Base-by-base conservation (phyloP, 2,888 invertebrate genomes). In the Drosophila multiciliata region DNA sequence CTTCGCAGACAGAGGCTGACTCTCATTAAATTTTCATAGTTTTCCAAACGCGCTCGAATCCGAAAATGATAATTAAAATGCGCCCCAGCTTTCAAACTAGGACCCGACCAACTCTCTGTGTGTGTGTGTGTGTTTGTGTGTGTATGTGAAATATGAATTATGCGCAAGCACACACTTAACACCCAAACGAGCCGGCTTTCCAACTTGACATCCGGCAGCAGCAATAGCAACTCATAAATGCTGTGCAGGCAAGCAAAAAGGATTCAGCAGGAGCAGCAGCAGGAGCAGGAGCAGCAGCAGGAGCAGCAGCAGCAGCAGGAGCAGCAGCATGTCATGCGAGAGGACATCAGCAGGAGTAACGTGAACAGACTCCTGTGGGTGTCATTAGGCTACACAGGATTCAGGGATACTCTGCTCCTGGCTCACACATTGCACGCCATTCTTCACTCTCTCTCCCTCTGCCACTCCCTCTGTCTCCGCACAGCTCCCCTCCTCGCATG, bases 1-100 rank as follows among this genome's bases (percentile, higher is more conserved):
- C 63, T 50, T 65, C 60, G 75, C 85, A 73, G 71, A 61, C 72
- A 29, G 63, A 11, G 54, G 26, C 75, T 63, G 73, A 36, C 72
- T 69, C 87, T 85, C 87, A 85, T 85, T 85, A 85, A 89, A 89
- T 87, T 89, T 87, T 73, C 89, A 67, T 82, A 84, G 87, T 82
- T 80, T 87, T 82, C 80, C 82, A 73, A 83, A 85, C 73, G 80
- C 66, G 74, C 64, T 68, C 65, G 73, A 73, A 78, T 81, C 76
- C 62, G 70, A 81, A 84, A 89, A 85, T 87, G 85, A 86, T 89
- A 86, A 86, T 89, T 86, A 86, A 89, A 86, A 86, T 82, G 75
- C 69, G 65, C 68, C 67, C 66, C 69, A 67, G 70, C 63, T 57
- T 57, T 33, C 58, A 53, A 45, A 40, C 59, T 55, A 54, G 15